Evolutionary conservation across 2,113 vertebrate species (phyloP), one percentile per base, ranked within the genome.

Genomic region (Epinephelus lanceolatus): DNA sequence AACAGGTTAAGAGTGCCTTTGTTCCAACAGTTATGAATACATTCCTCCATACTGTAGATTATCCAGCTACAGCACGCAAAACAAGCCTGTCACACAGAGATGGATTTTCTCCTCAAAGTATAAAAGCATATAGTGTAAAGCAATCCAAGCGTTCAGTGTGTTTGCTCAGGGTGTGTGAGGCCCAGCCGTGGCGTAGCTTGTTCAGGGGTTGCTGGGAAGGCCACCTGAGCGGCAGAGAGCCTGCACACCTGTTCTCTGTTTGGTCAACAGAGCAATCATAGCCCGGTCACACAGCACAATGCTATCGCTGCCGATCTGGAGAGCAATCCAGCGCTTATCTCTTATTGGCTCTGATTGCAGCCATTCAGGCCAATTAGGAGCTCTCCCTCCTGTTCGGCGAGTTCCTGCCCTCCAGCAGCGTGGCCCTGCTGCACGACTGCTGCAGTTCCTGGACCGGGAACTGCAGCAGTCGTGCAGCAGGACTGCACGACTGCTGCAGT

Each of bases 241-340:
- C 57, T 68, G 61, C 85, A 91, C 93, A 94, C 92, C 90, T 92
- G 92, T 85, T 92, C 88, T 91, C 71, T 89, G 93, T 94, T 94
- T 94, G 94, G 90, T 92, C 89, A 94, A 90, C 89, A 91, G 78
- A 0, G 14, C 78, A 88, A 84, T 91, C 60, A 63, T 67, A 55
- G 62, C 78, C 45, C 57, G 77, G 81, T 86, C 89, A 88, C 27
- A 25, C 78, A 47, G 93, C 81, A 91, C 92, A 92, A 91, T 83
- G 76, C 87, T 94, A 92, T 94, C 92, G 68, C 80, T 45, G 80
- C 52, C 8, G 51, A 93, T 94, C 93, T 86, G 82, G 40, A 85
- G 81, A 66, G 86, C 89, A 88, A 90, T 89, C 63, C 69, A 51
- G 59, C 47, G 71, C 92, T 93, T 94, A 95, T 94, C 92, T 80